A percentile compares a stretch with the other conserved stretches of the same genome.
Evolutionary conservation across 2,888 invertebrate genomes (phyloP).

Genomic region (Leucozona laternaria): DNA sequence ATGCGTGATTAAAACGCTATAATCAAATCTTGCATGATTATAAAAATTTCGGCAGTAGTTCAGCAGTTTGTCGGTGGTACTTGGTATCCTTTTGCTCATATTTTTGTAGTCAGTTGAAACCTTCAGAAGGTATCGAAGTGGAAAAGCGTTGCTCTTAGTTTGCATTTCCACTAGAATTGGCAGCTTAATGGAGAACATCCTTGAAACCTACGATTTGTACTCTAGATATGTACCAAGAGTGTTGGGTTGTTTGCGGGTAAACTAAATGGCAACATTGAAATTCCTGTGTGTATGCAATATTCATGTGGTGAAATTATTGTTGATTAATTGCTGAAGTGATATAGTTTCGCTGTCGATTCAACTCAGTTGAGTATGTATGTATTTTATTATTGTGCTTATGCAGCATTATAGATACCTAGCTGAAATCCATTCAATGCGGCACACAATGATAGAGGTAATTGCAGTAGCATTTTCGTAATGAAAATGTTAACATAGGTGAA

Average conservation of each 20-base stretch:
- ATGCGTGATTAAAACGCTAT: slow-evolving; percentile 4
- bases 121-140: slow-evolving; percentile 38
- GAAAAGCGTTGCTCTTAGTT: slow-evolving; percentile 43
- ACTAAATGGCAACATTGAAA: neutral
- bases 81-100: neutral
- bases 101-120: slow-evolving; percentile 13
- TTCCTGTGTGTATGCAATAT: slow-evolving; percentile 19
- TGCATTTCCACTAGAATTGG: slow-evolving; percentile 46
- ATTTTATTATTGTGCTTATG: slow-evolving; percentile 43
- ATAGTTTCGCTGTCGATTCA: slow-evolving; percentile 14
- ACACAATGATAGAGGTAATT: slow-evolving; percentile 23
- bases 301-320: slow-evolving; percentile 40
- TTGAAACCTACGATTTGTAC: slow-evolving; percentile 35
- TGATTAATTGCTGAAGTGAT: slow-evolving; percentile 62
- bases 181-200: slow-evolving; percentile 46
- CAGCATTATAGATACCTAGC: neutral
- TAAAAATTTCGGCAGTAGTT: neutral
- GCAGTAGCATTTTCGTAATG: slow-evolving; percentile 22
- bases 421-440: neutral
- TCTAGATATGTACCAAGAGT: neutral
- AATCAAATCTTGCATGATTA: slow-evolving; percentile 22
- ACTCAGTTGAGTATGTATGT: slow-evolving; percentile 12
- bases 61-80: neutral
- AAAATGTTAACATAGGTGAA: neutral
- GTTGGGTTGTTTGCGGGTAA: neutral